phyloP scores from a whole-genome alignment of 2,888 invertebrate species.

The Caenorhabditis becei region DNA sequence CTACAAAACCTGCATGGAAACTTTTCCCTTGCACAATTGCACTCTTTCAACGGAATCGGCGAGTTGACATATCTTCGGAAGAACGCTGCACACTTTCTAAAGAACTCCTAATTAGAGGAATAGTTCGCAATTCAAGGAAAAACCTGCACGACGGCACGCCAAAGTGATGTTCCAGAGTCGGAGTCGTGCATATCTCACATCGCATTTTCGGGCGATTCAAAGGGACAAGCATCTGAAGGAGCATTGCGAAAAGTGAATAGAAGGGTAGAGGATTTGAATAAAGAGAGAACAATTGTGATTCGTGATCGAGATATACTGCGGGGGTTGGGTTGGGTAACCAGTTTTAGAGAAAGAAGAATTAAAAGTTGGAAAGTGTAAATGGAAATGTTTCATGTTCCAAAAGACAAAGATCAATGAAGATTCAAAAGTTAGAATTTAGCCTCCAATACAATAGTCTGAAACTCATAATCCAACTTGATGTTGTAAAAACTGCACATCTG shows the following conservation, averaged over 20 bases:
- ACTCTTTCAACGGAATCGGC: constrained; percentile 20
- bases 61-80: constrained; percentile 42
- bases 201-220: background rate
- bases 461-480: background rate
- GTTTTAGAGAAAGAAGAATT: background rate
- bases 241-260: background rate
- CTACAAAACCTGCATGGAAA: constrained; percentile 29
- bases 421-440: background rate
- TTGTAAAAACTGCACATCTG: constrained; percentile 1
- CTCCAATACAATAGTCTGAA: constrained; percentile 2
- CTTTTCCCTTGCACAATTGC: constrained; percentile 31
- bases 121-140: background rate
- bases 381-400: background rate
- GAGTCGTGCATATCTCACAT: constrained; percentile 19
- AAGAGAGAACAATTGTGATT: too few species aligned
- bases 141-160: constrained; percentile 32
- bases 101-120: background rate
- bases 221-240: constrained; percentile 13
- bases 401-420: too few species aligned
- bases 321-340: background rate
- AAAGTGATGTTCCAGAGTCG: constrained; percentile 20
- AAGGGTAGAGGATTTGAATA: background rate
- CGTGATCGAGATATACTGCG: background rate
- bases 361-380: background rate
- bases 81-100: constrained; percentile 44